Evolutionary conservation across 2,113 vertebrate genomes (phyloP).

Genomic region (Morone chrysops): DNA sequence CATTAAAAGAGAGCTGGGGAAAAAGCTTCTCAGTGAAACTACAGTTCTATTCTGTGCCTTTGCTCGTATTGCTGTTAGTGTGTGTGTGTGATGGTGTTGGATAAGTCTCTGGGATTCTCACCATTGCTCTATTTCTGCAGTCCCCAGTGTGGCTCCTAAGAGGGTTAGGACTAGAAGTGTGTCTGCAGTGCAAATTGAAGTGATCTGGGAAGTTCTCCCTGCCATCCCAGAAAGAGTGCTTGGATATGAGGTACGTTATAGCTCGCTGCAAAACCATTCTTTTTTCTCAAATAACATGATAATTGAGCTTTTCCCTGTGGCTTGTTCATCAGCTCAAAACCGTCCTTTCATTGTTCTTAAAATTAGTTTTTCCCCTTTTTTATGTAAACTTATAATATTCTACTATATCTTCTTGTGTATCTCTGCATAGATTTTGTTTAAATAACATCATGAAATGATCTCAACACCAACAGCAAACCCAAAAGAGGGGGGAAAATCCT

Average conservation of each 20-base stretch:
- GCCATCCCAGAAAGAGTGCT: constrained; percentile 90
- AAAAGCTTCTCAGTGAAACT: constrained; percentile 77
- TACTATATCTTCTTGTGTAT: background rate
- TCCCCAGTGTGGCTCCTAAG: constrained; percentile 88
- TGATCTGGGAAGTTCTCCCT: constrained; percentile 88
- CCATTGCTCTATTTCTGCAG: constrained; percentile 80
- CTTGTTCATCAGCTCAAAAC: constrained; percentile 15
- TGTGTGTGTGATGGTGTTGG: constrained; percentile 67
- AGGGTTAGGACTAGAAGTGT: constrained; percentile 88
- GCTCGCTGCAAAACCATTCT: constrained; percentile 24
- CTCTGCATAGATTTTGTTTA: constrained; percentile 17
- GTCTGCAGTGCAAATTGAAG: constrained; percentile 91
- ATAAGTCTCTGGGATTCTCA: constrained; percentile 67
- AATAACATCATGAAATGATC: constrained; percentile 33
- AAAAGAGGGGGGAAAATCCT: constrained; percentile 44
- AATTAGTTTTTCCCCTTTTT: background rate
- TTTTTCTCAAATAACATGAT: constrained; percentile 22
- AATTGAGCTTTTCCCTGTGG: constrained; percentile 24
- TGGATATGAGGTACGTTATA: constrained; percentile 91
- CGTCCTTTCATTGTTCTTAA: background rate
- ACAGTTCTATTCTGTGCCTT: constrained; percentile 65
- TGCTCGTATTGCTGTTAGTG: constrained; percentile 68
- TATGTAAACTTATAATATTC: constrained; percentile 9
- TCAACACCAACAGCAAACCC: constrained; percentile 21
- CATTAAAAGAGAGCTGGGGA: constrained; percentile 78